Base-by-base conservation (phyloP, 2,888 invertebrate genomes). In the Norana najaformis region DNA sequence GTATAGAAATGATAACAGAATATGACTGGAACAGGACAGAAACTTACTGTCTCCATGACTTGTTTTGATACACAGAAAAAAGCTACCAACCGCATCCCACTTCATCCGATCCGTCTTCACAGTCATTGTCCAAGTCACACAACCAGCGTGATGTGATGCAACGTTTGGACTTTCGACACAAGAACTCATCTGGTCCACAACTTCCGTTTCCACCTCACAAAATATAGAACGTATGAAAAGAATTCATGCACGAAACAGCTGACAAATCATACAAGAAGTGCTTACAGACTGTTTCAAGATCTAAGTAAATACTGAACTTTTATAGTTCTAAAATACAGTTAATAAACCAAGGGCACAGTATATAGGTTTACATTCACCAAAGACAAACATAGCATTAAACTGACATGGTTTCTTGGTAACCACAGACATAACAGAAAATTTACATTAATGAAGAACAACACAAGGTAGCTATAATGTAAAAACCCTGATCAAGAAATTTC, bases 101-200 rank as follows among this genome's bases (percentile, higher is more conserved):
- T 91, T 94, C 94, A 92, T 94, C 94, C 0, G 93, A 93, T 37
- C 91, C 91, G 91, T 93, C 93, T 34, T 90, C 82, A 91, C 94
- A 94, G 69, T 94, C 93, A 39, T 91, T 89, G 23, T 90, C 89
- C 35, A 92, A 90, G 91, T 94, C 92, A 93, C 94, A 94, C 35
- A 92, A 90, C 88, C 91, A 92, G 3, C 89, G 83, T 5, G 88
- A 88, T 11, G 92, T 90, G 30, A 94, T 92, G 92, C 94, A 94
- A 91, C 38, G 35, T 14, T 53, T 88, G 36, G 85, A 88, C 35
- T 88, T 47, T 34, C 53, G 39, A 88, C 90, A 90, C 39, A 69
- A 38, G 83, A 90, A 90, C 38, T 90, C 69, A 30, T 39, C 88
- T 47, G 47, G 35, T 18, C 36, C 90, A 85, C 90, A 90, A 30